Conservation (phyloP, 2,113 vertebrate genomes). For the Oreochromis tanganicae region DNA sequence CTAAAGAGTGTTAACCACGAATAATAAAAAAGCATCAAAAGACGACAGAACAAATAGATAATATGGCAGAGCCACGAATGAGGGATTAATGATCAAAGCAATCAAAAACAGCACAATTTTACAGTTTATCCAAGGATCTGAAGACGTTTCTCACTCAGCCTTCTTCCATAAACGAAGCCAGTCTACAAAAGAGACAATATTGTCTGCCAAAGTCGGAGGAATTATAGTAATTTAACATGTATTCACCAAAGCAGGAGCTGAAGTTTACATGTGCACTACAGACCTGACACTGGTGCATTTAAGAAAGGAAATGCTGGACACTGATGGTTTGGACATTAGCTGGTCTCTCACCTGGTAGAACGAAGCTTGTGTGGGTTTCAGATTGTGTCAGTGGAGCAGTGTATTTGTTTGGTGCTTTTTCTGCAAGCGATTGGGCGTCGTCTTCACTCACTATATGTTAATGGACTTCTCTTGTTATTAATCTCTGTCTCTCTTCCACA, state of each 20-base stretch:
- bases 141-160: neutral
- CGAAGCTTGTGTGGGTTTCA: neutral
- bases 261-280: neutral
- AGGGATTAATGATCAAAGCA: neutral
- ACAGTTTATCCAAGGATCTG: neutral
- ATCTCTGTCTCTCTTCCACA: neutral
- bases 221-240: neutral
- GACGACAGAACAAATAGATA: neutral
- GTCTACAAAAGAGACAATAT: neutral
- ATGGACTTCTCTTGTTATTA: neutral
- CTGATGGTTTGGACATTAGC: neutral
- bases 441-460: neutral
- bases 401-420: neutral
- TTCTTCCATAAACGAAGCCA: neutral
- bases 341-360: neutral
- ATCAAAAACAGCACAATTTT: neutral
- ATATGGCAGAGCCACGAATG: neutral
- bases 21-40: neutral
- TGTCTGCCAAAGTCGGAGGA: rapidly evolving
- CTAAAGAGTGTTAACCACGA: neutral
- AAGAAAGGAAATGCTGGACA: neutral
- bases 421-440: neutral
- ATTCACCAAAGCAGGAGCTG: neutral
- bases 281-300: neutral
- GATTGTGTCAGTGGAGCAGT: neutral